Base-by-base conservation (phyloP, 2,113 vertebrate species). In the Acrocephalus kingi region DNA sequence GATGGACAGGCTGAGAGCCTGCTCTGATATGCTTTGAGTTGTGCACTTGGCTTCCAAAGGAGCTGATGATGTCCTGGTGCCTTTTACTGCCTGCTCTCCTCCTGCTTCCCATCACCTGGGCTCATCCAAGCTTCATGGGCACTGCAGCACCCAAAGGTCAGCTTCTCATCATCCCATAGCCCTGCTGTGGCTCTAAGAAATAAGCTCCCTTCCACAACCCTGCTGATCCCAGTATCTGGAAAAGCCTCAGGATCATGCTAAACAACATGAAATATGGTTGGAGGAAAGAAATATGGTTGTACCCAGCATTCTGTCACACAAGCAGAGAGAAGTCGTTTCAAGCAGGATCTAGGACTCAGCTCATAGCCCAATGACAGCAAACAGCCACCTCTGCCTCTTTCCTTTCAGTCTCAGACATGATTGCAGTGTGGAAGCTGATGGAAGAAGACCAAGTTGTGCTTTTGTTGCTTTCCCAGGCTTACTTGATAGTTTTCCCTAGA, bases 391-490 rank as follows among this genome's bases (percentile, higher is more conserved):
- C 61, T 48, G 3, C 54, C 23, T 61, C n/a, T 16, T 84, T 41
- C 22, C 35, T 45, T 74, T 63, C 9, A 39, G 66, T 43, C 39
- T 79, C 69, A 35, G 35, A 5, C 7, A 9, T 14, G 48, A 67
- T 7, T 76, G 71, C 54, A 61, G 56, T 27, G 2, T 48, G 35
- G 80, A 81, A 78, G 56, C 39, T 48, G 20, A 56, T 94, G 87
- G 69, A 78, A 81, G 61, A 78, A 48, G 48, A 39, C 56, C 52
- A 79, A 67, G 21, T 63, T 93, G 52, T 71, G 35, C 74, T 93
- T 94, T 68, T 89, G 61, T 94, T 91, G 77, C 74, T 94, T 93
- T 84, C 21, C 62, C 11, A 3, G 87, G 80, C 90, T 89, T 89
- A 84, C 68, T 91, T 51, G 68, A 63, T 58, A 46, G 14, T 66